Percentiles rank a stretch among this genome's conserved stretches.
Conservation (phyloP, 2,113 vertebrate genomes). For the Pangasianodon gigas region DNA sequence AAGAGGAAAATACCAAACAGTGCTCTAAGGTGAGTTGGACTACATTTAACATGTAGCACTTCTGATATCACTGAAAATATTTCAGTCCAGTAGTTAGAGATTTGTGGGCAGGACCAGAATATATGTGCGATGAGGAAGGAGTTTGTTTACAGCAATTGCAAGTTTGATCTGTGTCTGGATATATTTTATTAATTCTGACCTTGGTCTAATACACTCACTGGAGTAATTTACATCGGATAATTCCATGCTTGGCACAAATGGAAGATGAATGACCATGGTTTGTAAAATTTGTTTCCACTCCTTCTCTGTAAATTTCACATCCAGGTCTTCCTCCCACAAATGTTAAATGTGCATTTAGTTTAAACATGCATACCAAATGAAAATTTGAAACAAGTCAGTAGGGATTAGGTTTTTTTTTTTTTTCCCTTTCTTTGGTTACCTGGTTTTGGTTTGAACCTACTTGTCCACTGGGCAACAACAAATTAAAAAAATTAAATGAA, state of each 20-base stretch:
- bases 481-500: background rate
- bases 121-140: background rate
- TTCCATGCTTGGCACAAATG: background rate
- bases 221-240: background rate
- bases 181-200: background rate
- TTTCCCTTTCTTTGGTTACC: background rate
- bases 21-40: too few species aligned
- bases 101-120: background rate
- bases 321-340: background rate
- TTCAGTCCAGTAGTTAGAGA: background rate
- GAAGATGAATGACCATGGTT: background rate
- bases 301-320: background rate
- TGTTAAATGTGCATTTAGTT: background rate
- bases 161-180: background rate
- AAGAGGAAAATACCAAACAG: too few species aligned
- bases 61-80: background rate
- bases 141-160: background rate
- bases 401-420: background rate
- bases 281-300: background rate
- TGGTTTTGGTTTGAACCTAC: background rate
- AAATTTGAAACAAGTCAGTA: background rate
- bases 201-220: background rate
- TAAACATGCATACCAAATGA: background rate
- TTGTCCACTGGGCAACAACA: background rate
- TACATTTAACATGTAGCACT: background rate